Conservation (phyloP, 2,797 vertebrate genomes). For the Psittacula echo region DNA sequence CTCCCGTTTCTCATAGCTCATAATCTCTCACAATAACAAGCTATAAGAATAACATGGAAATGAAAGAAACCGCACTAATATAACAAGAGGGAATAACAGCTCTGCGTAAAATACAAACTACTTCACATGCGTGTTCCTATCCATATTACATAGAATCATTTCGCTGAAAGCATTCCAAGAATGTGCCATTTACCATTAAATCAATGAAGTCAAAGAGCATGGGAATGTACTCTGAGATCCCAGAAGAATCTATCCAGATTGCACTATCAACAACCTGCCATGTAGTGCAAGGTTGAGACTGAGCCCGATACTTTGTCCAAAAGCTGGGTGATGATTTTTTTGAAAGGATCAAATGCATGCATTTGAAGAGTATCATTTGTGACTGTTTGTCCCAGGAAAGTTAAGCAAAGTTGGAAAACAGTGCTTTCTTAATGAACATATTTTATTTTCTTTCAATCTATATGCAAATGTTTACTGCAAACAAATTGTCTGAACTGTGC, state of each 20-base stretch:
- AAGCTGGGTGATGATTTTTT: not conserved
- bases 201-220: conserved; percentile 78
- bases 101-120: conserved; percentile 40
- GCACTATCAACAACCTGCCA: conserved; percentile 35
- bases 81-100: conserved; percentile 36
- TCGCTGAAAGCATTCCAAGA: conserved; percentile 72
- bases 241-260: conserved; percentile 55
- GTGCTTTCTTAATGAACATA: not conserved
- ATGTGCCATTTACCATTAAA: conserved; percentile 75
- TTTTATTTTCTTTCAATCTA: not conserved
- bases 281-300: conserved; percentile 22
- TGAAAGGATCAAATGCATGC: not conserved
- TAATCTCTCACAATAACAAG: conserved; percentile 37
- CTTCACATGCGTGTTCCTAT: conserved; percentile 54
- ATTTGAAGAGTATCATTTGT: not conserved
- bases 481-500: not conserved
- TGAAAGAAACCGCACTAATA: not conserved
- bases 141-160: conserved; percentile 72
- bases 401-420: not conserved
- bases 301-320: not conserved
- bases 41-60: conserved; percentile 56
- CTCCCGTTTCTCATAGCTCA: conserved; percentile 38
- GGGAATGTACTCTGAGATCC: conserved; percentile 67
- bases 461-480: not conserved
- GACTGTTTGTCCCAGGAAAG: not conserved